A percentile compares a stretch with the other conserved stretches of the same genome.
Evolutionary conservation across 2,888 invertebrate genomes (phyloP).

Genomic region (Amitus sp.): DNA sequence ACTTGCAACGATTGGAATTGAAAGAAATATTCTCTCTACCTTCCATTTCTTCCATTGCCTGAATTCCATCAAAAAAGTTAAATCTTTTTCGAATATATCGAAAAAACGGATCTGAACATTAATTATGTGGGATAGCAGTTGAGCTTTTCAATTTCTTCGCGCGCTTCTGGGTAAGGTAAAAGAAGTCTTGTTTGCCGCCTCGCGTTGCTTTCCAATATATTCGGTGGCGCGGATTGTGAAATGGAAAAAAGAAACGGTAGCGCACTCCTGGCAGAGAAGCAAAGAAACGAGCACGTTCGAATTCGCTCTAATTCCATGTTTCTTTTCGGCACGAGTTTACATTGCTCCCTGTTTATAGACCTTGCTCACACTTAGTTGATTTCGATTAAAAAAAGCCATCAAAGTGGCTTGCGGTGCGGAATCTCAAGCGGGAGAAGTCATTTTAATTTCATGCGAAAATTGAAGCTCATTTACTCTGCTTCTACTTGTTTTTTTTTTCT

Average conservation of each 20-base stretch:
- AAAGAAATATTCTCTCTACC: too few relatives aligned
- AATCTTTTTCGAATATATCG: neutral
- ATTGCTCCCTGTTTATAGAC: conserved; percentile 16
- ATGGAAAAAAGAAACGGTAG: conserved; percentile 34
- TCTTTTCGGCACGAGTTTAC: conserved; percentile 28
- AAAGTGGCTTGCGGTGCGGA: conserved; percentile 10
- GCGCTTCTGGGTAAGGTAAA: conserved; percentile 35
- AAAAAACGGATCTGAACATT: conserved; percentile 18
- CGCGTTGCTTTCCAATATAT: conserved; percentile 35
- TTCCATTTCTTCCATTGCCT: too few relatives aligned
- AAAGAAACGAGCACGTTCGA: conserved; percentile 21
- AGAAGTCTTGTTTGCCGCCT: conserved; percentile 31
- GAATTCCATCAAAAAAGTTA: too few relatives aligned
- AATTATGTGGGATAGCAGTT: conserved; percentile 37
- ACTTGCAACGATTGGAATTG: too few relatives aligned
- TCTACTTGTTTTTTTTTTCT: too few relatives aligned
- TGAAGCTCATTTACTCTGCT: too few relatives aligned
- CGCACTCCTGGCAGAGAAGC: conserved; percentile 9
- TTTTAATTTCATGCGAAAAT: conserved; percentile 6
- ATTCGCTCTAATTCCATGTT: conserved; percentile 27
- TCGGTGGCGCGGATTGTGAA: conserved; percentile 32
- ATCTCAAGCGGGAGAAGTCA: conserved; percentile 6
- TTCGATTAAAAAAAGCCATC: conserved; percentile 30
- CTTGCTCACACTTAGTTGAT: conserved; percentile 17
- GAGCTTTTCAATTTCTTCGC: conserved; percentile 46